Evolutionary conservation across 1,140 invertebrate species (phyloP), one percentile per base, ranked within the genome.

Genomic region (Drosophila sproati): DNA sequence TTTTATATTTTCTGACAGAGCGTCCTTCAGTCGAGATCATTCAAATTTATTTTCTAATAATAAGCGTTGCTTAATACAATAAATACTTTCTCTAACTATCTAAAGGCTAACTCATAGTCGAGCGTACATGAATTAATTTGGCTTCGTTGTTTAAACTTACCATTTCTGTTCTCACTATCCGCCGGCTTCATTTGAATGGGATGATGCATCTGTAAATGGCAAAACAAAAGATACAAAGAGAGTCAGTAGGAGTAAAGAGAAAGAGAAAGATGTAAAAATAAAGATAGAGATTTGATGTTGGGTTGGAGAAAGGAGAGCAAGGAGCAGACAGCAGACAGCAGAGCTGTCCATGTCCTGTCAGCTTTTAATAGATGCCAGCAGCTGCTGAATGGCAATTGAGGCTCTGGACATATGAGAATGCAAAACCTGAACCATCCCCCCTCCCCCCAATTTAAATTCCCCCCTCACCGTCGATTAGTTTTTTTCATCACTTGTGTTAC

Each of bases 161-260:
- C 98, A 94, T 98, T 99, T 95, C 98, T 96, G 93, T 99, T 99
- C 94, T 99, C 98, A 93, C 98, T 99, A 93, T 99, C 99, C 78
- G 99, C 99, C 50, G 99, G 99, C 93, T 99, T 99, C 98, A 99
- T 99, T 94, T 99, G 99, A 89, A 99, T 99, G 29, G 98, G 98
- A 94, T 99, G 98, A 93, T 99, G 98, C 98, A 99, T 99, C 98
- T 99, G 96, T 92, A 96, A 97, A 76, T 93, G 93, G 29, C 41
- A 32, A 60, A 60, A 56, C 31, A 47, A 47, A 45, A 45, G 50
- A 66, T 20, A 43, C 47, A 55, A n/a, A 41, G 28, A 48, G 35
- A 59, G 35, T 60, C 12, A 52, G 63, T 43, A n/a, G 51, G 20
- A 69, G 31, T 28, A 43, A 35, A 37, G 29, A 59, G 43, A 39